These are phyloP conservation scores for Euphydryas editha DNA, from an alignment of 2,888 invertebrate species.

Conservation along the genomic window DNA sequence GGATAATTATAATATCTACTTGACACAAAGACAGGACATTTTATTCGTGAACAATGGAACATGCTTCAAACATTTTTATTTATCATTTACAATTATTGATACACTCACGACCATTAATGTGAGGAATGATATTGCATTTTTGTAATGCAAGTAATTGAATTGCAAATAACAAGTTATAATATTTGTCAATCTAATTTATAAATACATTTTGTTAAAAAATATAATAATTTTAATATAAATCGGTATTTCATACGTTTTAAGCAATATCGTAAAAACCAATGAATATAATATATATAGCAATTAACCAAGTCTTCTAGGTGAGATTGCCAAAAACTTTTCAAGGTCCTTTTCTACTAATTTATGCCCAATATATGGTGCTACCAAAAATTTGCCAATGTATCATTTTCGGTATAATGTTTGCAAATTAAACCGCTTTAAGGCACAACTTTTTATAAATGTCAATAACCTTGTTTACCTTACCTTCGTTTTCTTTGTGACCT, in stretches of 20 bases:
- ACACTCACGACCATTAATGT: not conserved
- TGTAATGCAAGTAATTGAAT: no score
- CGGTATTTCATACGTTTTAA: no score
- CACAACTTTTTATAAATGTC: slow-evolving; percentile 12
- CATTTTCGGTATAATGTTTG: slow-evolving; percentile 26
- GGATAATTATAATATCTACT: not conserved
- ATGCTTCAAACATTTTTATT: no score
- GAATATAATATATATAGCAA: no score
- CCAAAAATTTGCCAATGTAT: slow-evolving; percentile 22
- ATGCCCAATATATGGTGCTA: slow-evolving; percentile 6
- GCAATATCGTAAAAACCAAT: not conserved
- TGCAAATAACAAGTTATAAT: no score
- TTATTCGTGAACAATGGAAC: not conserved
- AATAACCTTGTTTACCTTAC: slow-evolving; percentile 31
- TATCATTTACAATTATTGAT: slow-evolving; percentile 16
- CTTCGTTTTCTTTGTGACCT: slow-evolving; percentile 30
- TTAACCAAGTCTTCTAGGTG: not conserved
- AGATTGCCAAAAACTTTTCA: slow-evolving; percentile 1
- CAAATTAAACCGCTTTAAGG: slow-evolving; percentile 25
- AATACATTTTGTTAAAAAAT: no score
- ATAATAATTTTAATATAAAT: not conserved
- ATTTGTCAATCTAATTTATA: no score
- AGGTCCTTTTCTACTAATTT: slow-evolving; percentile 8
- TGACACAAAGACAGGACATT: not conserved
- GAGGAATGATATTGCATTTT: not conserved